A percentile compares a stretch with the other conserved stretches of the same genome.
These are phyloP conservation scores for Enteromius trimaculatus DNA, from an alignment of 2,797 vertebrate genomes.

Conservation along the genomic window DNA sequence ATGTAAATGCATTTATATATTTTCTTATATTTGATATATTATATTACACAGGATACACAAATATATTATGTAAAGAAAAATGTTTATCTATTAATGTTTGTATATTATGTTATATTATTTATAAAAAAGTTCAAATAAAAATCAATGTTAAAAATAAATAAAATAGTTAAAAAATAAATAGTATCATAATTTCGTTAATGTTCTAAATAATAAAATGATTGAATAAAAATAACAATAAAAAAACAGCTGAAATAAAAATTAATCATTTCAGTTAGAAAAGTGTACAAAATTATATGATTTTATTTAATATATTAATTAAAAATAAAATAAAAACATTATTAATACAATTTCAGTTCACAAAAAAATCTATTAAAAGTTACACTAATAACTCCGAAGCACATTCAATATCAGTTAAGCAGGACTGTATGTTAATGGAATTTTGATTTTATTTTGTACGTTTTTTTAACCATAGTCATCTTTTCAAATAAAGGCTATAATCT, in stretches of 20 bases:
- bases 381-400: not conserved
- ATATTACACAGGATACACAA: no score
- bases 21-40: no score
- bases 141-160: not conserved
- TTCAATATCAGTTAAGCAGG: not conserved
- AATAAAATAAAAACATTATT: not conserved
- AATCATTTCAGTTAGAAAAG: not conserved
- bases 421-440: not conserved
- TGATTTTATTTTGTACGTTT: not conserved
- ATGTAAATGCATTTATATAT: no score
- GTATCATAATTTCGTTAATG: not conserved
- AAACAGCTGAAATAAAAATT: not conserved
- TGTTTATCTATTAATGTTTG: not conserved
- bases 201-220: not conserved
- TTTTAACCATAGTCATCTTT: not conserved
- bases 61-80: no score
- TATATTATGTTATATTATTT: not conserved
- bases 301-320: not conserved
- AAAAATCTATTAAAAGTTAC: not conserved
- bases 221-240: not conserved
- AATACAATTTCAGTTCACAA: not conserved
- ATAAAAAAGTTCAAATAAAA: not conserved
- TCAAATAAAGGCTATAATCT: not conserved
- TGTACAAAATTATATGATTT: not conserved
- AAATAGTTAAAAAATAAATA: not conserved